phyloP scores from a whole-genome alignment of 2,888 invertebrate species.

The Lapara coniferarum region DNA sequence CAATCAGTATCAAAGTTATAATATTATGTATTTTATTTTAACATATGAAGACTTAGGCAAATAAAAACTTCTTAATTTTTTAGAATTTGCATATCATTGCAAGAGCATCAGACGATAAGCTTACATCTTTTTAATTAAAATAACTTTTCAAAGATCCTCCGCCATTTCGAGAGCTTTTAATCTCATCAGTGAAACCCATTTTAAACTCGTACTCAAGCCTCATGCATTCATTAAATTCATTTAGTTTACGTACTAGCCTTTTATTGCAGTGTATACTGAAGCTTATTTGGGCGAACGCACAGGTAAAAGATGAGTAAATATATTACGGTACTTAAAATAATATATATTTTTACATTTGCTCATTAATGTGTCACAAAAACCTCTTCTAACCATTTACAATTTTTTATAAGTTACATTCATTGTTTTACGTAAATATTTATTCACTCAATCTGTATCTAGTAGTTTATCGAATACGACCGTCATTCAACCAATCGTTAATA shows the following conservation, averaged over 20 bases:
- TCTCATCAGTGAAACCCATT: conserved; percentile 18
- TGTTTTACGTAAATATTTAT: too few relatives aligned
- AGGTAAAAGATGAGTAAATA: not conserved
- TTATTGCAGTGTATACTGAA: not conserved
- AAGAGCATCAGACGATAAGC: not conserved
- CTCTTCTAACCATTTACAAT: too few relatives aligned
- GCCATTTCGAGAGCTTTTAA: conserved; percentile 22
- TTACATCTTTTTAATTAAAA: conserved; percentile 17
- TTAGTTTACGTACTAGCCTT: conserved; percentile 4
- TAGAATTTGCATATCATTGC: too few relatives aligned
- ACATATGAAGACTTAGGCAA: too few relatives aligned
- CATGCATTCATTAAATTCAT: conserved; percentile 15
- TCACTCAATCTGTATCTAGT: too few relatives aligned
- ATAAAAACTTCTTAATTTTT: too few relatives aligned
- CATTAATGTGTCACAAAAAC: too few relatives aligned
- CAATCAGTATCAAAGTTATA: too few relatives aligned
- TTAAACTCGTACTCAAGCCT: conserved; percentile 18
- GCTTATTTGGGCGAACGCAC: not conserved
- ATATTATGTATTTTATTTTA: too few relatives aligned
- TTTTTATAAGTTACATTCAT: too few relatives aligned
- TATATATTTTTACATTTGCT: not conserved
- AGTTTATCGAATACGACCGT: too few relatives aligned
- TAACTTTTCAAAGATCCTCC: conserved; percentile 13
- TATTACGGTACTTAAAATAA: not conserved
- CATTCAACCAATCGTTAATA: too few relatives aligned